Evolutionary conservation across 1,140 invertebrate species (phyloP).

Genomic region (Ctenoplectra terminalis): DNA sequence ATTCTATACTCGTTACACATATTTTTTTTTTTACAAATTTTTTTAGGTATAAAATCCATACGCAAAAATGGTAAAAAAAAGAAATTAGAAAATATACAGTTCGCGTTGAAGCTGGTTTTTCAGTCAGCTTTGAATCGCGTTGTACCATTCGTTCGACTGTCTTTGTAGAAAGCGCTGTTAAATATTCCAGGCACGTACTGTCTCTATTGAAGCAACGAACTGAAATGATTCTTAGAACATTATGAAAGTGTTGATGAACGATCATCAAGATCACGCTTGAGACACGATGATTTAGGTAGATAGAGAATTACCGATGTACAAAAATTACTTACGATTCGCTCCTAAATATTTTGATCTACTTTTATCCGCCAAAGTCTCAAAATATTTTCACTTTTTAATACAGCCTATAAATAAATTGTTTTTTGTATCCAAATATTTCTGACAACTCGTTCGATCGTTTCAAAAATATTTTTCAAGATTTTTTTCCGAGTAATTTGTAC

Average conservation of each 20-base stretch:
- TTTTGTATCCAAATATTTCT: background rate
- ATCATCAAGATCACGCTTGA: background rate
- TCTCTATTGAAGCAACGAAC: constrained; percentile 13
- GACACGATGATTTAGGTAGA: background rate
- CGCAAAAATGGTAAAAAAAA: background rate
- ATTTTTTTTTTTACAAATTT: background rate
- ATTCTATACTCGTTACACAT: background rate
- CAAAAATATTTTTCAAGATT: background rate
- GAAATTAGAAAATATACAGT: background rate
- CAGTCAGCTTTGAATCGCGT: too few species aligned
- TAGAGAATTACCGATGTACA: background rate
- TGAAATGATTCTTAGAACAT: constrained; percentile 29
- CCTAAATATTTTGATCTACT: too few species aligned
- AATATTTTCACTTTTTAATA: too few species aligned
- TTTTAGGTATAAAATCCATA: background rate
- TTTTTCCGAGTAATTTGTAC: background rate
- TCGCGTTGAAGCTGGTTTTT: too few species aligned
- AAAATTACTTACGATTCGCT: too few species aligned
- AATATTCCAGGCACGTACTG: constrained; percentile 25
- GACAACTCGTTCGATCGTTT: too few species aligned
- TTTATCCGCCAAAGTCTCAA: too few species aligned
- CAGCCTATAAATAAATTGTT: too few species aligned
- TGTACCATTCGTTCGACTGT: background rate
- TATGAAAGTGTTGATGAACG: constrained; percentile 18
- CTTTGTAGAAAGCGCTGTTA: background rate